A percentile compares a stretch with the other conserved stretches of the same genome.
Conservation (phyloP, 2,797 vertebrate genomes). For the Denticeps clupeoides region DNA sequence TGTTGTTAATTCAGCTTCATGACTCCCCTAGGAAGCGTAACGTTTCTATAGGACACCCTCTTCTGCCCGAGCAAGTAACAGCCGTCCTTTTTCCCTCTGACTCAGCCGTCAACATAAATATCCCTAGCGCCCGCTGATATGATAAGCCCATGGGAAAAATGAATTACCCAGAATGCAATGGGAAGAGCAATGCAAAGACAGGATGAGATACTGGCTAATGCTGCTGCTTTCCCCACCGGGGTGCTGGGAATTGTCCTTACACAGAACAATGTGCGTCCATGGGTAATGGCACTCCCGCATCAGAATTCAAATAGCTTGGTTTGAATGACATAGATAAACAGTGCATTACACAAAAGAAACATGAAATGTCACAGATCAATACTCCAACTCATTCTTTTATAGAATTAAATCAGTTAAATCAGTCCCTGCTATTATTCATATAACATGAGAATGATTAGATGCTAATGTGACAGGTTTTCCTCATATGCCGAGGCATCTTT, state of each 20-base stretch:
- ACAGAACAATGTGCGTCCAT: not conserved
- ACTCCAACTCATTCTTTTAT: too few species aligned
- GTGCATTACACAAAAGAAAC: too few species aligned
- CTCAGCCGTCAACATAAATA: constrained; percentile 46
- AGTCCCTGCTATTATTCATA: too few species aligned
- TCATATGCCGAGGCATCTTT: too few species aligned
- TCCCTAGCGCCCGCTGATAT: constrained; percentile 39
- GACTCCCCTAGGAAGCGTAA: not conserved
- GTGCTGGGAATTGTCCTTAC: constrained; percentile 4
- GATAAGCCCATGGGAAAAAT: constrained; percentile 42
- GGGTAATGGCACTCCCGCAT: too few species aligned
- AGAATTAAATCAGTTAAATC: too few species aligned
- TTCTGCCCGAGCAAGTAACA: constrained; percentile 1
- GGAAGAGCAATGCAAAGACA: constrained; percentile 22
- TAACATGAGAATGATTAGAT: too few species aligned
- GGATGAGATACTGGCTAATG: constrained; percentile 34
- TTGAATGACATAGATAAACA: too few species aligned
- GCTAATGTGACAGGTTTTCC: too few species aligned
- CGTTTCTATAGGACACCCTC: constrained; percentile 3
- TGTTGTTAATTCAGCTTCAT: not conserved
- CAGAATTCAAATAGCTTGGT: too few species aligned
- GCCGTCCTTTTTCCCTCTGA: not conserved
- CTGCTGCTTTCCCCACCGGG: constrained; percentile 4
- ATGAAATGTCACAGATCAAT: too few species aligned
- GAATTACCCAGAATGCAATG: constrained; percentile 51